Evolutionary conservation across 92 coral and sea anemone genomes (phyloP), one percentile per base, ranked within the genome.

Genomic region (Bergia puertoricense): DNA sequence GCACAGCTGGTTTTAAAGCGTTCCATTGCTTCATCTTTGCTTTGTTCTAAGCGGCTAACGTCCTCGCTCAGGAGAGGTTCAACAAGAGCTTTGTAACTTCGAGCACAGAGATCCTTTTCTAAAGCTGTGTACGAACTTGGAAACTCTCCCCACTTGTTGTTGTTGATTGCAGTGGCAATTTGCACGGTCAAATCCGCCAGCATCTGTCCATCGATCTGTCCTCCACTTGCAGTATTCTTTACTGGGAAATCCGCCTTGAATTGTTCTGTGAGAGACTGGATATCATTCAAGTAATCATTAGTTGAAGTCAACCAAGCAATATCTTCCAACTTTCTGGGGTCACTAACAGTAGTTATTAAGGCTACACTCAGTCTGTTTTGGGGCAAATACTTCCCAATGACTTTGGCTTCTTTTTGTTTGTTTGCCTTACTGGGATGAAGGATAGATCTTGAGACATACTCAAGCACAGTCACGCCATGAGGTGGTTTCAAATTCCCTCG

Each of bases 301-400:
- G 79, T 74, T 39, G 77, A 37, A n/a, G 85, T 37, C 8, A 83
- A 46, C 22, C 83, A 80, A 39, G 74, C 44, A 40, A 86, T 45
- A 79, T 79, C 81, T 39, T 48, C 65, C 40, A 87, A 62, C 40
- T 88, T 83, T 80, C 82, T 89, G 48, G 86, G 77, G 6, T 89
- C 92, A 51, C 36, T 80, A 48, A 89, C 93, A 56, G 36, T 76
- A 40, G 93, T 92, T 74, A 93, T 81, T 15, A 62, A 59, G 20
- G 89, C 65, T 9, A 91, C 93, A 73, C 72, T 81, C 30, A 86
- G 77, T 65, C 62, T 78, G 76, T 85, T 41, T 54, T 91, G 79
- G 69, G 92, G 78, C 59, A 93, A 89, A 68, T 89, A 90, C 56
- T 74, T 91, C 20, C 79, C 89, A 39, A 93, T 81, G 46, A 85